A percentile compares a stretch with the other conserved stretches of the same genome.
phyloP scores from a whole-genome alignment of 2,888 invertebrate species.

The Drosophila buzzatii region DNA sequence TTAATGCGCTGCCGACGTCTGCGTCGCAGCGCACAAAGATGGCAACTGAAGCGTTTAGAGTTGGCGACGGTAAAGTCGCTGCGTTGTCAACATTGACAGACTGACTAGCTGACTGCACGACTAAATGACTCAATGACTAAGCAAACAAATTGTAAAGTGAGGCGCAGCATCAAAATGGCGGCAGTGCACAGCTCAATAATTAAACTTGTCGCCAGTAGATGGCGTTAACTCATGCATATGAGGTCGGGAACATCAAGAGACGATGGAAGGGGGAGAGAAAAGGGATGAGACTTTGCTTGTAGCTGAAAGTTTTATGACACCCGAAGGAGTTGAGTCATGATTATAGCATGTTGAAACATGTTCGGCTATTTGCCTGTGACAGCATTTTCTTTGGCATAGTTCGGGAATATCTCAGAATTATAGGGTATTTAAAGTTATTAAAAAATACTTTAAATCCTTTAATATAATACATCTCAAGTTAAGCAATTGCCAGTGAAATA shows the following conservation, averaged over 20 bases:
- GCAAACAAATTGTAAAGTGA: conserved; percentile 60
- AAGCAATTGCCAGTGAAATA: background rate
- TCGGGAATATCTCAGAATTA: background rate
- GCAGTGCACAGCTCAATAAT: conserved; percentile 61
- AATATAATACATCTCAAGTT: background rate
- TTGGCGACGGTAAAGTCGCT: conserved; percentile 20
- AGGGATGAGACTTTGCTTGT: background rate
- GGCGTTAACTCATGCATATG: conserved; percentile 28
- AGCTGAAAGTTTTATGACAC: conserved; percentile 25
- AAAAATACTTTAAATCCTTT: background rate
- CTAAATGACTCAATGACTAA: conserved; percentile 75
- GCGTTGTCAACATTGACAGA: conserved; percentile 57
- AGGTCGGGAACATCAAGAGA: background rate
- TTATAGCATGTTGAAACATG: conserved; percentile 21
- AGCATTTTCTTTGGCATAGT: conserved; percentile 11
- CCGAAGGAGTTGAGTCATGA: conserved; percentile 18
- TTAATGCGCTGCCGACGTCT: conserved; percentile 62
- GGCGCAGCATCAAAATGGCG: conserved; percentile 43
- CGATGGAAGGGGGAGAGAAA: background rate
- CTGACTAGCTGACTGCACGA: conserved; percentile 45
- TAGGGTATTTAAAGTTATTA: background rate
- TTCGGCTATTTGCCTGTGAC: conserved; percentile 18
- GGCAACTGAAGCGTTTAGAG: conserved; percentile 66
- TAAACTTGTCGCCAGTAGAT: conserved; percentile 60
- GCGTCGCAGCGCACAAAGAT: conserved; percentile 22